Evolutionary conservation across 2,113 vertebrate genomes (phyloP), one percentile per base, ranked within the genome.

Genomic region (Prionailurus bengalensis): DNA sequence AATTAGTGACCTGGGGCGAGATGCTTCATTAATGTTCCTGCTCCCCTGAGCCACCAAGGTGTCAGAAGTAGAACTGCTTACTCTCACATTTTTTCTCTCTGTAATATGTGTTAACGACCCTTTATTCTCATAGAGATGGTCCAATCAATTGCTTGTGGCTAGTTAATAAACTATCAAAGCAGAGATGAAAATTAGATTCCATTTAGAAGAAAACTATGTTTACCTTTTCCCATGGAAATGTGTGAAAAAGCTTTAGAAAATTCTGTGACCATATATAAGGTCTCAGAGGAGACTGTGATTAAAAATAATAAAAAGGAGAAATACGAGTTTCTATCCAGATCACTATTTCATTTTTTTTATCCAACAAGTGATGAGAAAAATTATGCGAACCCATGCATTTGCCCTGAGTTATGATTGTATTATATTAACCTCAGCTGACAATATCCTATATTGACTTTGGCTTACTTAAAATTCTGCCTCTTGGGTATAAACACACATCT

Each of bases 391-490:
- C 14, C 71, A 39, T 97, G 70, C 9, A 23, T 66, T 81, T 42
- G 70, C 78, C 16, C 4, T 48, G 61, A 51, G 66, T 78, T 51
- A 29, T 85, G 10, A 42, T 16, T 93, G 16, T 17, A 36, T 96
- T 94, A 48, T 55, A 78, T 94, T 91, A 98, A 3, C 10, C 23
- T 97, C 14, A 36, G 51, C n/a, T 96, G 55, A 97, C 19, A 36
- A 58, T 81, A 96, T 96, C 15, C 76, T 87, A 9, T 55, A 16
- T 55, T 82, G 39, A 71, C 73, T 87, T 94, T 10, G 5, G 58
- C 33, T 36, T 63, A 82, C 93, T 98, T 96, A 94, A 88, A 98
- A 96, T 83, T 97, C 74, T 97, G 58, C 91, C 79, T 96, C 1
- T 31, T 63, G 21, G 33, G 29, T 92, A 92, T 81, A 96, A 98